Conservation (phyloP, 2,113 vertebrate species). For the Gorsachius goisagi region DNA sequence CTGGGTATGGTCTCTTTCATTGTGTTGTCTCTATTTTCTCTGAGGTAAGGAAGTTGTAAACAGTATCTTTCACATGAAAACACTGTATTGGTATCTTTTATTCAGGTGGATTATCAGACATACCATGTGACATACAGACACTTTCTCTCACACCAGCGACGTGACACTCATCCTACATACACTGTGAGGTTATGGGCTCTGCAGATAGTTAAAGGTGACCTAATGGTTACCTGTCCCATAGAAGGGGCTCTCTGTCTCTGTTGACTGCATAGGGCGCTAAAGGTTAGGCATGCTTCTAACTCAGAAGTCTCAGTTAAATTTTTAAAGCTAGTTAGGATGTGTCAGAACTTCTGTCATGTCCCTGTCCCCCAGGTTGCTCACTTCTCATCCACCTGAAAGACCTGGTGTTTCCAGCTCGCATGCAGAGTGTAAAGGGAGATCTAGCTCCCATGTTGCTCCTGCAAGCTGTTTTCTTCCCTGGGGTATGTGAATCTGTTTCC, state of each 20-base stretch:
- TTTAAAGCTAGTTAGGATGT: neutral
- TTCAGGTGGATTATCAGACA: neutral
- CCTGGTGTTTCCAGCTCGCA: neutral
- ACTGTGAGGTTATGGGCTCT: neutral
- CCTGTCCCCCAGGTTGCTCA: neutral
- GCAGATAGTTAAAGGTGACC: neutral
- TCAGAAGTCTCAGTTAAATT: neutral
- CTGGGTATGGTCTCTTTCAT: neutral
- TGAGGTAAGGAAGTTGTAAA: neutral
- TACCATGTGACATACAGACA: neutral
- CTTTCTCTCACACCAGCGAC: neutral
- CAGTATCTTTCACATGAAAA: neutral
- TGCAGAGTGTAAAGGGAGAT: neutral
- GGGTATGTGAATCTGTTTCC: neutral
- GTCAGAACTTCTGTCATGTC: neutral
- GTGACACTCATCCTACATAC: neutral
- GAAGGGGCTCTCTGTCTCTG: neutral
- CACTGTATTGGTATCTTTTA: neutral
- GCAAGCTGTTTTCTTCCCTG: neutral
- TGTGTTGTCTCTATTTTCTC: neutral
- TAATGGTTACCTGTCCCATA: neutral
- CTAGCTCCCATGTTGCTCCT: neutral
- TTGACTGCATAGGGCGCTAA: neutral
- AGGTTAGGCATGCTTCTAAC: neutral
- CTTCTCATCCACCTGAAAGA: neutral